Percentiles rank a stretch among this genome's conserved stretches.
Evolutionary conservation across 2,797 vertebrate genomes (phyloP).

Genomic region (Myotis daubentonii): DNA sequence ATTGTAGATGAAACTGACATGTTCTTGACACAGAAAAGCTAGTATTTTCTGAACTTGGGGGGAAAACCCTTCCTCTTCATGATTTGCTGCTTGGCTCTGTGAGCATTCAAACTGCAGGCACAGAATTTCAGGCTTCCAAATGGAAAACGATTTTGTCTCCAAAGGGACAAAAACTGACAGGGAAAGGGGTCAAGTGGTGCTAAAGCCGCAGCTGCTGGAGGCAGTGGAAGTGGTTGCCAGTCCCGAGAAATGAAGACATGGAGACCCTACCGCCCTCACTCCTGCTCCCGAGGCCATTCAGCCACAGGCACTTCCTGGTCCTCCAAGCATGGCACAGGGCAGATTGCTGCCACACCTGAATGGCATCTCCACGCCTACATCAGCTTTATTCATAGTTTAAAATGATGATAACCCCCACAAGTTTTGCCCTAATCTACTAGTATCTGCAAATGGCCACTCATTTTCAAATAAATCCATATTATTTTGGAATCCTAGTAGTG

Average conservation of each 20-base stretch:
- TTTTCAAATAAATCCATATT: background rate
- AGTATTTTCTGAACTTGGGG: background rate
- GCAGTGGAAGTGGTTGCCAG: background rate
- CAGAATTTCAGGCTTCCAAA: background rate
- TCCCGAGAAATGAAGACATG: background rate
- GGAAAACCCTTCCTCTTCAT: constrained; percentile 37
- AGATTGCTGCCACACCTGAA: no score
- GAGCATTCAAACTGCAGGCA: background rate
- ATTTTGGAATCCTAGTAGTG: background rate
- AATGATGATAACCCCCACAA: background rate
- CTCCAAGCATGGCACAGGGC: background rate
- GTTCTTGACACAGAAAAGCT: constrained; percentile 67
- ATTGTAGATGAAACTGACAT: constrained; percentile 31
- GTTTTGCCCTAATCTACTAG: background rate
- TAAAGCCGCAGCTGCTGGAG: no score
- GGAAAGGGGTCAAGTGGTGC: background rate
- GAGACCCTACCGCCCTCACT: no score
- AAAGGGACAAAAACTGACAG: constrained; percentile 26
- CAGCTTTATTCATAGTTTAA: background rate
- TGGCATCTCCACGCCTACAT: no score
- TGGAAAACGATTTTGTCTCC: constrained; percentile 57
- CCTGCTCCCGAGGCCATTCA: rapidly evolving
- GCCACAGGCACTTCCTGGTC: background rate
- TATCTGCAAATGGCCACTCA: background rate
- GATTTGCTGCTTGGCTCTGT: constrained; percentile 38